Evolutionary conservation across 92 coral and sea anemone species (phyloP), one percentile per base, ranked within the genome.

Genomic region (Phenganax stokvisi): DNA sequence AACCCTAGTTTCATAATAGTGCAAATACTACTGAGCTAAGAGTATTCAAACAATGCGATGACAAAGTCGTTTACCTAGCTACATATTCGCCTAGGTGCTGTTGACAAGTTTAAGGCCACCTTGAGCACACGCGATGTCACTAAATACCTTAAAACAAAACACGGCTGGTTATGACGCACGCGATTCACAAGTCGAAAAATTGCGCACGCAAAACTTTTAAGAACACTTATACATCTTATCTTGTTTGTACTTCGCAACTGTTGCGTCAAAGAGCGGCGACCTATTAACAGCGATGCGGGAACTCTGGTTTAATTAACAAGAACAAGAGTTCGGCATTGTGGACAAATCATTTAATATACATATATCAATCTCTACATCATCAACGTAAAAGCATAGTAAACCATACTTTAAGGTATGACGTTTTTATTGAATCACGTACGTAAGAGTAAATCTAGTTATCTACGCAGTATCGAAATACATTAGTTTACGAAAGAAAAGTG

Each of bases 31-130:
- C 8, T 29, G 25, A 20, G 81, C 63, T 75, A 54, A 75, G 81
- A 11, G 70, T 76, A 76, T 76, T 44, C 60, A 57, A 57, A 59
- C 25, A 76, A 59, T 16, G 69, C 70, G 81, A 57, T 76, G 81
- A 76, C 81, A 76, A 76, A 76, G 44, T 76, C 69, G 81, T 57
- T 76, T 55, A 75, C 80, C 59, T 9, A 54, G 11, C 59, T 52
- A 73, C 25, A 10, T 12, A 54, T 29, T 31, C 47, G 44, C 29
- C 59, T 30, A 61, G 54, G 44, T 17, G 28, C 81, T 59, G 81
- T 58, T 76, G 81, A 76, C 81, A 76, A 76, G 70, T 59, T 0
- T 7, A 9, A 15, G 17, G 66, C 69, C 81, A 64, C 52, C 81
- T 76, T 16, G 71, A 64, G 64, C 37, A 76, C 68, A 31, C 15